phyloP scores from a whole-genome alignment of 2,888 invertebrate species.

The Quadriops clusia region DNA sequence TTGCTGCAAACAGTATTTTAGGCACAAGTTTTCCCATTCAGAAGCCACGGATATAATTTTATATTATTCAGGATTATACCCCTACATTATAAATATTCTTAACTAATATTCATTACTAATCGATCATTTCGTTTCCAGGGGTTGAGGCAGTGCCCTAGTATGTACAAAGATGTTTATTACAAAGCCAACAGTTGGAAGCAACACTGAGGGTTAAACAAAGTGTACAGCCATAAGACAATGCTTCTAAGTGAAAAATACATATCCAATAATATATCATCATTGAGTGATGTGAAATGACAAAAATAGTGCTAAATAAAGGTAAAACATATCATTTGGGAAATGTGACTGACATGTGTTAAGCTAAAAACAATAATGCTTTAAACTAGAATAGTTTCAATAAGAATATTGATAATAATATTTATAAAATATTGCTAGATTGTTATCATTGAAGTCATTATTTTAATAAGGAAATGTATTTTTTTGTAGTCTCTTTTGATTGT shows the following conservation, averaged over 20 bases:
- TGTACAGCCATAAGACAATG: slow-evolving; percentile 5
- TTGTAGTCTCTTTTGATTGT: too few relatives aligned
- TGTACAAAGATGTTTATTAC: slow-evolving; percentile 87
- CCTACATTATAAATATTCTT: too few relatives aligned
- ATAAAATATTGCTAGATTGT: slow-evolving; percentile 11
- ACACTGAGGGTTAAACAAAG: slow-evolving; percentile 41
- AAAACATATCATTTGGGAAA: slow-evolving; percentile 31
- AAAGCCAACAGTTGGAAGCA: slow-evolving; percentile 88
- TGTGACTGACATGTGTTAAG: slow-evolving; percentile 24
- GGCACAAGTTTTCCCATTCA: too few relatives aligned
- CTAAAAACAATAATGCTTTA: slow-evolving; percentile 26
- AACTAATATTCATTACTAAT: too few relatives aligned
- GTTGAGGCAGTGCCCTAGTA: slow-evolving; percentile 78
- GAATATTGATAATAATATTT: slow-evolving; percentile 11
- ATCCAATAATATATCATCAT: slow-evolving; percentile 11
- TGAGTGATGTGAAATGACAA: slow-evolving; percentile 18
- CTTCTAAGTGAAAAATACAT: slow-evolving; percentile 9
- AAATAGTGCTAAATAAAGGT: slow-evolving; percentile 22
- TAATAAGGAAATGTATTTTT: too few relatives aligned
- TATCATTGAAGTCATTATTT: too few relatives aligned
- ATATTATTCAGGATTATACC: too few relatives aligned
- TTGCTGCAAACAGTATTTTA: too few relatives aligned
- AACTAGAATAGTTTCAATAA: slow-evolving; percentile 20
- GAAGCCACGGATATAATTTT: too few relatives aligned
- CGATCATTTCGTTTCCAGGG: slow-evolving; percentile 51